These are phyloP conservation scores for Acromyrmex echinatior DNA, from an alignment of 1,140 invertebrate genomes.

Conservation along the genomic window DNA sequence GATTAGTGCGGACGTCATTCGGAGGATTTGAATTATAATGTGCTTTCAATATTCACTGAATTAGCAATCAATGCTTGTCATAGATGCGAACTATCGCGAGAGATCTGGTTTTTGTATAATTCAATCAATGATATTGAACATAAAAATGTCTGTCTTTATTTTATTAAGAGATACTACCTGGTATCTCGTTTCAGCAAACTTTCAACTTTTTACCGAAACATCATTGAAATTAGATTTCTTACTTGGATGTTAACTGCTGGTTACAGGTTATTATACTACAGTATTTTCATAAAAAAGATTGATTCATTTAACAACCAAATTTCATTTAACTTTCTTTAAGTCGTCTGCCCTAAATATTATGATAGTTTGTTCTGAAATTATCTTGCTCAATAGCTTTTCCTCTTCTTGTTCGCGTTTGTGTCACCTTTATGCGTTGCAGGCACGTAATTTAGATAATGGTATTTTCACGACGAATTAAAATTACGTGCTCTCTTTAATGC, in stretches of 20 bases:
- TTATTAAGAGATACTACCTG: not conserved
- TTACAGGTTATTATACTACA: not conserved
- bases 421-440: not conserved
- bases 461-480: slow-evolving; percentile 34
- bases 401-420: not conserved
- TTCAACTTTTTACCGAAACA: not conserved
- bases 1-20: not conserved
- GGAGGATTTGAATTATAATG: slow-evolving; percentile 41
- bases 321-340: not conserved
- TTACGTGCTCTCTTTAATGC: not conserved
- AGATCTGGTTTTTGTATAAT: not conserved
- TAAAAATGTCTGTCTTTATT: slow-evolving; percentile 13
- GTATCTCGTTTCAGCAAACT: not conserved
- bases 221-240: not conserved
- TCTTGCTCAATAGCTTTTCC: not conserved
- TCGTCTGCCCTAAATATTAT: not conserved
- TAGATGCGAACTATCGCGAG: not conserved
- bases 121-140: not conserved
- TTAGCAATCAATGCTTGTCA: not conserved
- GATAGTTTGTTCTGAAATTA: not conserved
- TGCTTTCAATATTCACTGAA: not conserved
- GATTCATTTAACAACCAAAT: not conserved
- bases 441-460: slow-evolving; percentile 34
- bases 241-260: not conserved
- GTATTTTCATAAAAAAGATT: not conserved